Evolutionary conservation across 2,888 invertebrate species (phyloP), one percentile per base, ranked within the genome.

Genomic region (Drosophila buzzatii): DNA sequence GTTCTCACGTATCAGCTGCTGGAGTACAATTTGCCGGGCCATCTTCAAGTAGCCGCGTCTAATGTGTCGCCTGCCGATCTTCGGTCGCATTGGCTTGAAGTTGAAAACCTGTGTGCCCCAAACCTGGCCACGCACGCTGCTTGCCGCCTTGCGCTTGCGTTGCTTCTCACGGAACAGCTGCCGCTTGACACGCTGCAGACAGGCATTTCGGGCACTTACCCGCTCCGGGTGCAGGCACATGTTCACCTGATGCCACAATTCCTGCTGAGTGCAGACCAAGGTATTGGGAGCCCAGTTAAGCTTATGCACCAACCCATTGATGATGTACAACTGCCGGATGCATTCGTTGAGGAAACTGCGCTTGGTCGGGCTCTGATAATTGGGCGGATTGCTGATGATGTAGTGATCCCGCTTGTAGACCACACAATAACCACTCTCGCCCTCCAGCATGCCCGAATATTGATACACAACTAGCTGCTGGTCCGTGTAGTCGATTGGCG

Each of bases 321-420:
- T 68, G 14, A 86, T 51, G 56, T 90, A 86, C 58, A 90, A 27
- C 44, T 89, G 89, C 0, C 83, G 73, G 37, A 90, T 86, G 73
- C 91, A 90, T 41, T 86, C 86, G 68, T 81, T 90, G 33, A 91
- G 82, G 52, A 81, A 86, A 3, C 76, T 81, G 7, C 91, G 71
- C 59, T 90, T 91, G 0, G 78, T 78, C 5, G 82, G 75, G 35
- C 76, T 82, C 23, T 67, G 67, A 57, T 79, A 91, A 64, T 89
- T 77, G 7, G 79, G 79, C 6, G 72, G 73, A 45, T 61, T 77
- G 37, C 60, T 73, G 18, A 79, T 52, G 5, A 77, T 75, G 6
- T 74, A 82, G 23, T 89, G 88, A 57, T 85, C 85, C 3, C 80
- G 66, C 49, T 82, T 87, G 39, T 80, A 88, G 7, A 89, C 80